These are phyloP conservation scores for Pionites leucogaster DNA, from an alignment of 2,113 vertebrate genomes.

Conservation along the genomic window DNA sequence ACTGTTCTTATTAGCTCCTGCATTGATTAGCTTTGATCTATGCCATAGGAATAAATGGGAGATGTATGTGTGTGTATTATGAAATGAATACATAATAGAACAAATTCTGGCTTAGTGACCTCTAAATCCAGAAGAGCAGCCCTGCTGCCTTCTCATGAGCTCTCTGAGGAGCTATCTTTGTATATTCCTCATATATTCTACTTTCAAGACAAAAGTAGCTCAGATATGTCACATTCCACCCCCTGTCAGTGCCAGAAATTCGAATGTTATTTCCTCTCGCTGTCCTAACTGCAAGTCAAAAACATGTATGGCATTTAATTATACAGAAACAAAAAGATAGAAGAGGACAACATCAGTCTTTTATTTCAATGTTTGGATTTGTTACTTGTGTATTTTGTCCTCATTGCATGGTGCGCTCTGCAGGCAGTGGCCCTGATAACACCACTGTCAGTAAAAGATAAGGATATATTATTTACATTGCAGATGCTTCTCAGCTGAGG, in stretches of 20 bases:
- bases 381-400: not conserved
- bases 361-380: not conserved
- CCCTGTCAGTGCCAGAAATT: not conserved
- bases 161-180: not conserved
- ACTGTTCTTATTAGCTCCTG: constrained; percentile 15
- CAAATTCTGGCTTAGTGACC: not conserved
- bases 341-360: not conserved
- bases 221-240: not conserved
- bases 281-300: not conserved
- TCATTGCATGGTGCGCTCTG: not conserved
- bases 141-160: not conserved
- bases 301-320: not conserved
- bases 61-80: not conserved
- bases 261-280: not conserved
- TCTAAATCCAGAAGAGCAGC: constrained; percentile 4
- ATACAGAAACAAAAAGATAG: not conserved
- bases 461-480: not conserved
- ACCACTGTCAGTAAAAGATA: not conserved
- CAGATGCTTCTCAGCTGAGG: not conserved
- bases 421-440: not conserved
- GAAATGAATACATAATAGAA: constrained; percentile 21
- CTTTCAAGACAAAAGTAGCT: not conserved
- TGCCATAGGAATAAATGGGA: constrained; percentile 13
- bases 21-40: constrained; percentile 57
- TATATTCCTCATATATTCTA: not conserved